Conservation (phyloP, 2,888 invertebrate species). For the Clistopyga incitator region DNA sequence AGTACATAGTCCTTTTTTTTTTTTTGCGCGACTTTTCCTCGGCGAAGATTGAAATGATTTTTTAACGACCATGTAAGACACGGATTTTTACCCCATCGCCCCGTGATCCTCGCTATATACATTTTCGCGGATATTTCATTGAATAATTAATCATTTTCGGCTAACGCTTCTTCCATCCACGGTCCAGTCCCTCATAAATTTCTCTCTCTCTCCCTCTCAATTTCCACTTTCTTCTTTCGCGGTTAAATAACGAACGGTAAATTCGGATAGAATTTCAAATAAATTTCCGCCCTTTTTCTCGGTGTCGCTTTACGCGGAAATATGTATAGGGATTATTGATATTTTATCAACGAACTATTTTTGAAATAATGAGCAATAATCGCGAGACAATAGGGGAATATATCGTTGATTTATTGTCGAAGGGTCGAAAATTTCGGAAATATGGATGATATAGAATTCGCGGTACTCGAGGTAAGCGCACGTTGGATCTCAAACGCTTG, state of each 20-base stretch:
- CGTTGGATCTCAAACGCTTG: not conserved
- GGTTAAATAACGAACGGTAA: not conserved
- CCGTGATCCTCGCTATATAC: conserved; percentile 4
- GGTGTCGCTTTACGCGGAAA: not conserved
- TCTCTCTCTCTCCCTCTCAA: not conserved
- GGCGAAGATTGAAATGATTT: conserved; percentile 75
- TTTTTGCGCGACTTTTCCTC: conserved; percentile 22
- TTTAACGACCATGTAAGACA: conserved; percentile 71
- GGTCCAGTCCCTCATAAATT: not conserved
- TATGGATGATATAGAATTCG: not conserved
- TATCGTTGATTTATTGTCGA: no score
- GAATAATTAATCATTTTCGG: conserved; percentile 56
- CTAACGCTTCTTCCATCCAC: not conserved
- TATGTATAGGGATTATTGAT: no score
- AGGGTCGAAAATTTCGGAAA: no score
- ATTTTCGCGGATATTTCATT: conserved; percentile 36
- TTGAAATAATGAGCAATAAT: no score
- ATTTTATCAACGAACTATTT: no score
- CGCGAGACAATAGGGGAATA: no score
- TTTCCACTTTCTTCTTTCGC: not conserved
- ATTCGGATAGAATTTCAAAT: not conserved
- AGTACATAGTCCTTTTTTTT: conserved; percentile 7
- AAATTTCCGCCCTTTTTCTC: not conserved
- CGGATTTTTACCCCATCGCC: conserved; percentile 25
- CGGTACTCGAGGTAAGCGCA: not conserved